Evolutionary conservation across 2,888 invertebrate species (phyloP).

Genomic region (Chloromyia formosa): DNA sequence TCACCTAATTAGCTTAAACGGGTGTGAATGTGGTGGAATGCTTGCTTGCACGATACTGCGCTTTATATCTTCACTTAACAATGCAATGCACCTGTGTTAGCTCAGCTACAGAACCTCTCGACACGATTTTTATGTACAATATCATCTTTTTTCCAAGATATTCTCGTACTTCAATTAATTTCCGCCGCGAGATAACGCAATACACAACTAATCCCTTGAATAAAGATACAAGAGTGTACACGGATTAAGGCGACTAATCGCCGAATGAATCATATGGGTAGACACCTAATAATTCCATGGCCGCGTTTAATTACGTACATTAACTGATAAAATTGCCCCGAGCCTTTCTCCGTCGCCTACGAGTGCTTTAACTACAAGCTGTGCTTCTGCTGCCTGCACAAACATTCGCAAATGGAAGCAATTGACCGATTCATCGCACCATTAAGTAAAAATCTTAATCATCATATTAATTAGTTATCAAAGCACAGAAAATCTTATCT

Average conservation of each 20-base stretch:
- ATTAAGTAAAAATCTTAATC: conserved; percentile 6
- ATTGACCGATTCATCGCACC: neutral
- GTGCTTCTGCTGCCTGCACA: neutral
- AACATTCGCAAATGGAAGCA: neutral
- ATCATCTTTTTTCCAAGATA: neutral
- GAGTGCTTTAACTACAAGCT: too few relatives aligned
- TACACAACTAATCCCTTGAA: too few relatives aligned
- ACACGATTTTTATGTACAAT: neutral
- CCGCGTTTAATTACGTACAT: neutral
- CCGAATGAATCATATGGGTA: too few relatives aligned
- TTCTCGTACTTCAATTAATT: neutral
- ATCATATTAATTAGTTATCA: conserved; percentile 10
- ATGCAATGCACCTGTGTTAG: neutral
- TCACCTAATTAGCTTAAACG: neutral
- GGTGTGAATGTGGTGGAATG: neutral
- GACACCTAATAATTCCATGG: too few relatives aligned
- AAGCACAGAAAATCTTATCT: neutral
- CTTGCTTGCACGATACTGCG: neutral
- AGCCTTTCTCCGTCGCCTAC: neutral
- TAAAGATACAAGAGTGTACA: too few relatives aligned
- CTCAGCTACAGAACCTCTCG: neutral
- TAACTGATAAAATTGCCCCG: neutral
- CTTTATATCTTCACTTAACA: neutral
- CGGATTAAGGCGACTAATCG: too few relatives aligned
- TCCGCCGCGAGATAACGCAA: neutral